Conservation (phyloP, 2,797 vertebrate species). For the Botia almorhae region DNA sequence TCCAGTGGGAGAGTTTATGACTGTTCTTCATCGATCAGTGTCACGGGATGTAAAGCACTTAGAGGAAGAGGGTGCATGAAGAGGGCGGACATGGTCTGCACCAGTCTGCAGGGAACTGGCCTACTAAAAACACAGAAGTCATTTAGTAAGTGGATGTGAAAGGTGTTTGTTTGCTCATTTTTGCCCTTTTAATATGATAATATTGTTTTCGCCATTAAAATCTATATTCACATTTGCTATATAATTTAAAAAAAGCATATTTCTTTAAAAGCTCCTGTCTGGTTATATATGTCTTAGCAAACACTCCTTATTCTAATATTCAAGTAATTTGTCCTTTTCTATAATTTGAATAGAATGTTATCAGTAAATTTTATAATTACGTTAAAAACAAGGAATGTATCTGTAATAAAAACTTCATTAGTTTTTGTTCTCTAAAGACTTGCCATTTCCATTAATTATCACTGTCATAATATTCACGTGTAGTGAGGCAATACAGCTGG, state of each 20-base stretch:
- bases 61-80: conserved; percentile 51
- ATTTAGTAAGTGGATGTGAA: conserved; percentile 43
- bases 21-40: conserved; percentile 53
- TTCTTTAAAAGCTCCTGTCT: not conserved
- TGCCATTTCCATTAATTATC: not conserved
- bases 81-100: conserved; percentile 42
- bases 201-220: not conserved
- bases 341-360: not conserved
- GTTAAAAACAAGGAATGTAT: not conserved
- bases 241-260: not conserved
- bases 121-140: conserved; percentile 55
- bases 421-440: not conserved
- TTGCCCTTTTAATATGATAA: conserved; percentile 35
- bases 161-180: conserved; percentile 40
- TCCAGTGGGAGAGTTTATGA: conserved; percentile 51
- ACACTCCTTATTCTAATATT: not conserved
- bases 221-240: not conserved
- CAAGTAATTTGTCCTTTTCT: not conserved
- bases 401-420: not conserved
- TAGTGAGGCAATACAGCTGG: conserved; percentile 12
- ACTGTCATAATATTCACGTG: not conserved
- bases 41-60: conserved; percentile 48
- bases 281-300: not conserved
- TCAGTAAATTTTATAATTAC: not conserved
- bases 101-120: conserved; percentile 53